phyloP scores from a whole-genome alignment of 2,888 invertebrate genomes.

The Protonemura montana region DNA sequence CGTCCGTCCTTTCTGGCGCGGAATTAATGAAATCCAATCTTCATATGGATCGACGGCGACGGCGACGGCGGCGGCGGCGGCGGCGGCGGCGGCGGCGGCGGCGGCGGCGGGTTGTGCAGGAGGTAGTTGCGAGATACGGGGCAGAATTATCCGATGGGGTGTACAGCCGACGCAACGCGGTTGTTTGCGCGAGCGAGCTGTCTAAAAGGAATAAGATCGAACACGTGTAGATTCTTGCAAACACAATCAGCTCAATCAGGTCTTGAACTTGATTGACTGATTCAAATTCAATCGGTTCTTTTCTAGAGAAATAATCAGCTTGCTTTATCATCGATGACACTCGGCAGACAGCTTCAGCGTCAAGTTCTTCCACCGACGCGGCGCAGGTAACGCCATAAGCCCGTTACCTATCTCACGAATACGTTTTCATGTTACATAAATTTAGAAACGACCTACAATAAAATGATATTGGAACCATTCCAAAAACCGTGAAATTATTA shows the following conservation, averaged over 20 bases:
- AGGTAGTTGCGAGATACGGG: background rate
- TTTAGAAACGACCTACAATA: background rate
- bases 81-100: background rate
- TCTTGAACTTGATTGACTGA: background rate
- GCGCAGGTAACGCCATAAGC: too few relatives aligned
- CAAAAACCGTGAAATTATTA: background rate
- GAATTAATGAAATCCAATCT: slow-evolving; percentile 12
- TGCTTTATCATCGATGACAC: background rate
- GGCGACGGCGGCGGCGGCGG: background rate
- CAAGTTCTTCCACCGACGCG: background rate
- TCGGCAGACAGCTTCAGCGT: background rate
- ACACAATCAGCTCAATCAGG: slow-evolving; percentile 7
- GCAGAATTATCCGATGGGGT: background rate
- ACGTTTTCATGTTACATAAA: background rate
- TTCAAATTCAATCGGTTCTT: background rate
- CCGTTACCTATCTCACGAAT: background rate
- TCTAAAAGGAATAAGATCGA: background rate
- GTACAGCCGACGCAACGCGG: background rate
- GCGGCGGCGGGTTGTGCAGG: background rate
- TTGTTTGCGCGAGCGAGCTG: background rate
- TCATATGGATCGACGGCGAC: background rate
- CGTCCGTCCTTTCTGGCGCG: background rate
- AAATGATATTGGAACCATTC: background rate
- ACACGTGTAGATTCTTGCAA: slow-evolving; percentile 7
- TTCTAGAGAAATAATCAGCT: background rate